phyloP scores from a whole-genome alignment of 2,888 invertebrate species.

The Tribolium freemani region DNA sequence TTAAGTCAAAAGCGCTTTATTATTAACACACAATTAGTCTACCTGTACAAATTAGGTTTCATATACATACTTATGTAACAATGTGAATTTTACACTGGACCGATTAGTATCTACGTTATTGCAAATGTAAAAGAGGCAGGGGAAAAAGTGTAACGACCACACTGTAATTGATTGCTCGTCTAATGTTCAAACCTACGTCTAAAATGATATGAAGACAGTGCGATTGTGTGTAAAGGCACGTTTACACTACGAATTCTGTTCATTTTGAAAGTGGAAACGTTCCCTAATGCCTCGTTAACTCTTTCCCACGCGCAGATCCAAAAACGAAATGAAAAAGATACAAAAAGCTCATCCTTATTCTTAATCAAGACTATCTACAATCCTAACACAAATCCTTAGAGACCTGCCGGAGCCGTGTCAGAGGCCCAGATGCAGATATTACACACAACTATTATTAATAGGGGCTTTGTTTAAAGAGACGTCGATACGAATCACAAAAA shows the following conservation, averaged over 20 bases:
- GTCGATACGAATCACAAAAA: slow-evolving; percentile 47
- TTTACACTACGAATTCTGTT: slow-evolving; percentile 29
- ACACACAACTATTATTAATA: slow-evolving; percentile 57
- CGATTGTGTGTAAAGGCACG: slow-evolving; percentile 39
- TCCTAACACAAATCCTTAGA: slow-evolving; percentile 64
- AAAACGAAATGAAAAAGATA: slow-evolving; percentile 48
- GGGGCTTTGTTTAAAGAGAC: slow-evolving; percentile 49
- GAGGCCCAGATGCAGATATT: slow-evolving; percentile 52
- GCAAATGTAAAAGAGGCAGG: slow-evolving; percentile 56
- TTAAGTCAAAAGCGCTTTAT: slow-evolving; percentile 67
- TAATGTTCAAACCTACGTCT: slow-evolving; percentile 40
- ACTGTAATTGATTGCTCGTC: slow-evolving; percentile 42
- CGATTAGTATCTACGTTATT: slow-evolving; percentile 63
- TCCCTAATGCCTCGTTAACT: slow-evolving; percentile 41
- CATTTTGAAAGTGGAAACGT: slow-evolving; percentile 36
- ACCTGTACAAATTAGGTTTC: slow-evolving; percentile 69
- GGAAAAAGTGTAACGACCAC: slow-evolving; percentile 42
- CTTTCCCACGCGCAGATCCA: slow-evolving; percentile 49
- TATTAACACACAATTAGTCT: slow-evolving; percentile 68
- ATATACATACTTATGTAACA: slow-evolving; percentile 67
- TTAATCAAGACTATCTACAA: slow-evolving; percentile 62
- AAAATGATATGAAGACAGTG: slow-evolving; percentile 48
- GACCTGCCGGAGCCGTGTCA: slow-evolving; percentile 49
- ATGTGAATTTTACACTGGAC: slow-evolving; percentile 68
- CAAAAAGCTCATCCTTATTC: slow-evolving; percentile 54